These are phyloP conservation scores for Agonopterix subpropinquella DNA, from an alignment of 2,888 invertebrate genomes.

Conservation along the genomic window DNA sequence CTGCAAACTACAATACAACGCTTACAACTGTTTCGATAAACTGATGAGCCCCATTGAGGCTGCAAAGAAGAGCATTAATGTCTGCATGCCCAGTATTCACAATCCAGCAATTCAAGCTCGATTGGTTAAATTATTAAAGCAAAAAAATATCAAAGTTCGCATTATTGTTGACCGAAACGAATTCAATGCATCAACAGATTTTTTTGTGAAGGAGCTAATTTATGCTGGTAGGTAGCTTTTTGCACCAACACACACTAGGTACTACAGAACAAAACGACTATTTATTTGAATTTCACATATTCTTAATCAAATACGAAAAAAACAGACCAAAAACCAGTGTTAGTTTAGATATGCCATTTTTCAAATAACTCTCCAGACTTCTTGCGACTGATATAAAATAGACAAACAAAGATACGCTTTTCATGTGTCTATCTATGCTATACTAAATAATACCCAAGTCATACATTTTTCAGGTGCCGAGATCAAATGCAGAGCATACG, in stretches of 20 bases:
- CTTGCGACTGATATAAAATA: too few species aligned
- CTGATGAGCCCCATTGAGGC: conserved; percentile 58
- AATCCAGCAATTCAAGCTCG: conserved; percentile 65
- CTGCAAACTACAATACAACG: conserved; percentile 65
- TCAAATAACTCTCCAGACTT: too few species aligned
- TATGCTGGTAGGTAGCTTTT: conserved; percentile 47
- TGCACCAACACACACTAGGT: too few species aligned
- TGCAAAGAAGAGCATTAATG: conserved; percentile 49
- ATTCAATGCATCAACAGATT: conserved; percentile 53
- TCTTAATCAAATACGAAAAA: too few species aligned
- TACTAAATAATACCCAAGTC: not conserved
- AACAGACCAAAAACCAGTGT: too few species aligned
- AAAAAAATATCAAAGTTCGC: conserved; percentile 51
- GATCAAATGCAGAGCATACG: conserved; percentile 61
- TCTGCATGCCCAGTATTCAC: conserved; percentile 68
- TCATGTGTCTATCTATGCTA: not conserved
- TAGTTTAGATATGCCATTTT: too few species aligned
- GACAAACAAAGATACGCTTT: too few species aligned
- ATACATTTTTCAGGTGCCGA: conserved; percentile 68
- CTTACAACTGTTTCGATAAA: conserved; percentile 63
- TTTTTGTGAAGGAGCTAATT: conserved; percentile 56
- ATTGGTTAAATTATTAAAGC: conserved; percentile 47
- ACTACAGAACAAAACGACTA: too few species aligned
- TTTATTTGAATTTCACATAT: too few species aligned
- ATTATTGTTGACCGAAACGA: conserved; percentile 59